These are phyloP conservation scores for Eutolmus rufibarbis DNA, from an alignment of 2,888 invertebrate species.

Conservation along the genomic window DNA sequence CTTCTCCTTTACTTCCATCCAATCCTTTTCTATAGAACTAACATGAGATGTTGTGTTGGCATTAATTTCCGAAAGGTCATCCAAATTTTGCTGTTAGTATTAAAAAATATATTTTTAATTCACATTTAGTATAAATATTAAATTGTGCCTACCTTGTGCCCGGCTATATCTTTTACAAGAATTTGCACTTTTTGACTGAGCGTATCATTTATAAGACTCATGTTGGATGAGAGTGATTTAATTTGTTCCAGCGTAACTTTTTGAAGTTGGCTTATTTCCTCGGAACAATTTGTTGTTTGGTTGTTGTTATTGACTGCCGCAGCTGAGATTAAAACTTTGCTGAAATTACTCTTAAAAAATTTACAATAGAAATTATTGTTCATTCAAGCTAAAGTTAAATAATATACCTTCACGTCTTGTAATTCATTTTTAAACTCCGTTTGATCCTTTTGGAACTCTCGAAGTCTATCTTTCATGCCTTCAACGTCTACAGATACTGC, in stretches of 20 bases:
- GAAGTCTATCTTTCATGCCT: slow-evolving; percentile 57
- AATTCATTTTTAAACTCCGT: slow-evolving; percentile 53
- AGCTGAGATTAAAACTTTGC: slow-evolving; percentile 49
- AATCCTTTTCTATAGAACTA: slow-evolving; percentile 58
- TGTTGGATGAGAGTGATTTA: slow-evolving; percentile 53
- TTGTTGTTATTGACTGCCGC: slow-evolving; percentile 48
- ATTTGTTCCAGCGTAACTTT: slow-evolving; percentile 51
- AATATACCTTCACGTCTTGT: slow-evolving; percentile 50
- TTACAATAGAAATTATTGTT: not conserved
- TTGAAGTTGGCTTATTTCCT: slow-evolving; percentile 52
- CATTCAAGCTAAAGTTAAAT: not conserved
- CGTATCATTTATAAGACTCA: slow-evolving; percentile 57
- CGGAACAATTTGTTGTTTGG: slow-evolving; percentile 52
- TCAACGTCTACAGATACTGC: slow-evolving; percentile 58
- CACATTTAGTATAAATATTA: not conserved
- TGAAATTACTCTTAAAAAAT: slow-evolving; percentile 53
- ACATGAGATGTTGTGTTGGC: slow-evolving; percentile 60
- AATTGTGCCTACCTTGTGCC: slow-evolving; percentile 54
- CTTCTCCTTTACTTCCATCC: slow-evolving; percentile 57
- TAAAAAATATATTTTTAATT: slow-evolving; percentile 22
- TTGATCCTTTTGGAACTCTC: slow-evolving; percentile 54
- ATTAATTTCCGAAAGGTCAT: slow-evolving; percentile 56
- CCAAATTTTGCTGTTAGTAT: slow-evolving; percentile 54
- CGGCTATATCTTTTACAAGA: slow-evolving; percentile 54
- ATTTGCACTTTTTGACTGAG: slow-evolving; percentile 56